These are phyloP conservation scores for Microcebus ravelobensis DNA, from an alignment of 2,113 vertebrate species.

Conservation along the genomic window DNA sequence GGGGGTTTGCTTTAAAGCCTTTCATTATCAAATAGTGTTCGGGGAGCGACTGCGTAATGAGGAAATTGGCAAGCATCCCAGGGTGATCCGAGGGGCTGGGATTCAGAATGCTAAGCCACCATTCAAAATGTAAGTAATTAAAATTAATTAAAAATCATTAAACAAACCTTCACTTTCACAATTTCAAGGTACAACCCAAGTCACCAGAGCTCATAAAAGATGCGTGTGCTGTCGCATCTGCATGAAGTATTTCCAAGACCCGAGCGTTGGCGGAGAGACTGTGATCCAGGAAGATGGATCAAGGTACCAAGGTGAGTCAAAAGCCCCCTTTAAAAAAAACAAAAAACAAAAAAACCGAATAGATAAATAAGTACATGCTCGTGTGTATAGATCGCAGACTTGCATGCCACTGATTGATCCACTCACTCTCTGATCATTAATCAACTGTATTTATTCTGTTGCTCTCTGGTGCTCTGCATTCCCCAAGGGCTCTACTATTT, in stretches of 20 bases:
- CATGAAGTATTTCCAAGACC: neutral
- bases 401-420: neutral
- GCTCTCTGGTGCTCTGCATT: neutral
- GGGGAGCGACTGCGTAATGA: slow-evolving; percentile 78
- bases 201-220: slow-evolving; percentile 66
- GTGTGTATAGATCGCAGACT: neutral
- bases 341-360: neutral
- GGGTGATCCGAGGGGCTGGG: slow-evolving; percentile 78
- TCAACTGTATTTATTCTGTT: neutral
- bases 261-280: neutral
- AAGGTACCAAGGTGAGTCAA: neutral
- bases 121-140: slow-evolving; percentile 81
- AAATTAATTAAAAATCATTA: slow-evolving; percentile 85
- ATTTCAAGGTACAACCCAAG: slow-evolving; percentile 60
- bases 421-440: neutral
- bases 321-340: neutral
- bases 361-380: neutral
- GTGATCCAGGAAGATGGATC: neutral
- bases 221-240: neutral
- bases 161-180: slow-evolving; percentile 69
- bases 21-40: slow-evolving; percentile 78
- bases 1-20: slow-evolving; percentile 77
- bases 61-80: slow-evolving; percentile 81
- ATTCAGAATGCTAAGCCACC: slow-evolving; percentile 76
- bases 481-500: neutral